Evolutionary conservation across 2,888 invertebrate species (phyloP), one percentile per base, ranked within the genome.

Genomic region (Microplitis manilae): DNA sequence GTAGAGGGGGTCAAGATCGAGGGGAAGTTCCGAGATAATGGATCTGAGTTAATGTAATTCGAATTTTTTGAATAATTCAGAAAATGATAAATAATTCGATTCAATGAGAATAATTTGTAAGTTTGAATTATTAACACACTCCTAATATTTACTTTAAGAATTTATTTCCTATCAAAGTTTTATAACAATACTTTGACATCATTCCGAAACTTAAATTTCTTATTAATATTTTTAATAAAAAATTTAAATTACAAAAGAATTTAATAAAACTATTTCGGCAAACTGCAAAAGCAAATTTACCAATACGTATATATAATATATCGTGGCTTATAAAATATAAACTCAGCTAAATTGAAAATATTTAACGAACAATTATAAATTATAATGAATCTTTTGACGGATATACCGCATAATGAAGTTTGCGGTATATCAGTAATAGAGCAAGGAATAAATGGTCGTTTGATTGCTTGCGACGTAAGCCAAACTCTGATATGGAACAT

Each of bases 401-500:
- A 50, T 50, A 50, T 50, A 13, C 50, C 50, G 50, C 50, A 50
- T 50, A 50, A 50, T 50, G 9, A 50, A 50, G 50, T 50, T 50
- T 50, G 50, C 60, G 59, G 30, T 13, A 40, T 39, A 68, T 13
- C 7, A 60, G 70, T 60, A 20, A 60, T n/a, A 30, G n/a, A 13
- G 17, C 15, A 72, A 9, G 17, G 20, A 73, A 9, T 30, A 65
- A 73, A 38, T 64, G 65, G 50, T 65, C 62, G 17, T 15, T 40
- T 41, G 73, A 73, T 73, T 73, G 20, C 30, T 59, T 50, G 50
- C 50, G 67, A 73, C 60, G 73, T 67, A 65, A 67, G 73, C 65
- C 20, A 64, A 17, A n/a, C 61, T 39, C 17, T 73, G 77, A 77
- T 77, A 77, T 20, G 74, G 70, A 61, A 77, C 68, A 50, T 71